These are phyloP conservation scores for Helicoverpa assulta DNA, from an alignment of 2,888 invertebrate species.

Conservation along the genomic window DNA sequence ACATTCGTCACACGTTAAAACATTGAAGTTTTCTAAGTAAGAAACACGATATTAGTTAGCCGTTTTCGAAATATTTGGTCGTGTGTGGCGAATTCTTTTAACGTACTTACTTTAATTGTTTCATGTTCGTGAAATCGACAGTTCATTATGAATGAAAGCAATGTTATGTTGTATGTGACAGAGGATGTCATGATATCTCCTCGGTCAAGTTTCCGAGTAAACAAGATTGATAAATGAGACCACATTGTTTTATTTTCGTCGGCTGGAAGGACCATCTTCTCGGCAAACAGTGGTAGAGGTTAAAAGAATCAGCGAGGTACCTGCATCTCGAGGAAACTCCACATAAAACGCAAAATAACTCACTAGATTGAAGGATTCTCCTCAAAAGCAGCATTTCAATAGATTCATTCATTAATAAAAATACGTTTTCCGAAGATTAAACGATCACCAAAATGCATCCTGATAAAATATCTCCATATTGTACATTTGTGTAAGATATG, in stretches of 20 bases:
- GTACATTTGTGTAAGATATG: conserved; percentile 5
- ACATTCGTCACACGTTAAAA: conserved; percentile 52
- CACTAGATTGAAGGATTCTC: too few species aligned
- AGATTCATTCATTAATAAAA: conserved; percentile 4
- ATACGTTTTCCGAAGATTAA: not conserved
- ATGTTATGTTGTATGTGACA: not conserved
- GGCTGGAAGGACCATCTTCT: not conserved
- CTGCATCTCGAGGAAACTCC: not conserved
- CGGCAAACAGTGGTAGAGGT: not conserved
- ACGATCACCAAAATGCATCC: conserved; percentile 12
- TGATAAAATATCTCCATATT: conserved; percentile 1
- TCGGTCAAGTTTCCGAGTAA: not conserved
- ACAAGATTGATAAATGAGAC: too few species aligned
- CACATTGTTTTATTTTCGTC: not conserved
- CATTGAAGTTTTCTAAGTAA: conserved; percentile 44
- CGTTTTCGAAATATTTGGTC: conserved; percentile 37
- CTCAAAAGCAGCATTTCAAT: not conserved
- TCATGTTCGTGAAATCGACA: conserved; percentile 6
- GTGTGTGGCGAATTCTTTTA: conserved; percentile 1
- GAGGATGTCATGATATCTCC: not conserved
- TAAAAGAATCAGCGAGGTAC: not conserved
- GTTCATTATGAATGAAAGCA: conserved; percentile 2
- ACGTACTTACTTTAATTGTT: conserved; percentile 18
- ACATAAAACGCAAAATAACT: not conserved
- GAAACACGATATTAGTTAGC: conserved; percentile 23